phyloP scores from a whole-genome alignment of 1,140 invertebrate genomes.

The Dryas iulia region DNA sequence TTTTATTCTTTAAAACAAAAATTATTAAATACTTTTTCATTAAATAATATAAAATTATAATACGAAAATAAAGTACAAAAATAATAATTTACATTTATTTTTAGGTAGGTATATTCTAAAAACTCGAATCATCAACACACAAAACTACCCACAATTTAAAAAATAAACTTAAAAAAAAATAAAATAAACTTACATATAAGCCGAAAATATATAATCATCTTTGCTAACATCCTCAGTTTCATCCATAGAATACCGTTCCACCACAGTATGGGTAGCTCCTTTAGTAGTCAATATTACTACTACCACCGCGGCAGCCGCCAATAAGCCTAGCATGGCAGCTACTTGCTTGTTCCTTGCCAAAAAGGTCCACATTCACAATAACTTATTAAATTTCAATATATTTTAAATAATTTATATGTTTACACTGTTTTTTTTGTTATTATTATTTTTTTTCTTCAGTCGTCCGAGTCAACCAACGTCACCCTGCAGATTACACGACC shows the following conservation, averaged over 20 bases:
- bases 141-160: too few relatives aligned
- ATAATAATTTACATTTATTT: too few relatives aligned
- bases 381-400: background rate
- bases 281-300: slow-evolving; percentile 61
- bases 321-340: slow-evolving; percentile 60
- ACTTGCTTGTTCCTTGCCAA: slow-evolving; percentile 66
- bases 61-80: too few relatives aligned
- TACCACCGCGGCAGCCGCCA: slow-evolving; percentile 54
- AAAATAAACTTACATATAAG: slow-evolving; percentile 56
- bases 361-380: slow-evolving; percentile 61
- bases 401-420: background rate
- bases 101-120: too few relatives aligned
- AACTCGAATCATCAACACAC: too few relatives aligned
- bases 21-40: too few relatives aligned
- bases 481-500: slow-evolving; percentile 61
- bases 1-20: too few relatives aligned
- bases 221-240: slow-evolving; percentile 63
- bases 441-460: background rate
- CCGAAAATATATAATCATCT: slow-evolving; percentile 61
- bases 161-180: background rate
- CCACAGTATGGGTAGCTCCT: slow-evolving; percentile 43
- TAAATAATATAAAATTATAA: too few relatives aligned
- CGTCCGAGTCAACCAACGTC: slow-evolving; percentile 42
- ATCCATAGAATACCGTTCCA: slow-evolving; percentile 30
- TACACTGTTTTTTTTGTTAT: background rate